A percentile compares a stretch with the other conserved stretches of the same genome.
These are phyloP conservation scores for Trachelus iudaicus DNA, from an alignment of 2,888 invertebrate species.

Conservation along the genomic window DNA sequence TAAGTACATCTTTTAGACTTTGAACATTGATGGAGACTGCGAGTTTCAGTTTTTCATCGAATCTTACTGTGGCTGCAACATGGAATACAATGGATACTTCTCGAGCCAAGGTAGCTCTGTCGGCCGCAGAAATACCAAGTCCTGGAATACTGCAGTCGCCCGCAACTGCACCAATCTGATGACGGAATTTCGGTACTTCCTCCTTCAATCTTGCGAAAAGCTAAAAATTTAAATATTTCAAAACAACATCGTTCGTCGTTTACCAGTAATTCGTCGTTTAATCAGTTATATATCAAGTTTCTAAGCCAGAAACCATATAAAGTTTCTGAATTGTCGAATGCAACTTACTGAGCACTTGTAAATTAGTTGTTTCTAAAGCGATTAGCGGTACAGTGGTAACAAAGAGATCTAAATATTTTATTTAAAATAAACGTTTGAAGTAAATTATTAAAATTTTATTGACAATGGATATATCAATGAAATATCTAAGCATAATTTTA, in stretches of 20 bases:
- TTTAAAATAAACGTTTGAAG: background rate
- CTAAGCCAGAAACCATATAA: background rate
- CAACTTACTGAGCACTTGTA: background rate
- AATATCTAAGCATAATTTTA: background rate
- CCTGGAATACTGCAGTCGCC: conserved; percentile 74
- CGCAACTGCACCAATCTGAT: conserved; percentile 68
- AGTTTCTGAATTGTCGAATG: background rate
- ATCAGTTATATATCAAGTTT: background rate
- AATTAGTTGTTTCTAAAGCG: background rate
- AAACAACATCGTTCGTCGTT: background rate
- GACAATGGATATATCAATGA: background rate
- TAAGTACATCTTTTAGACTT: conserved; percentile 74
- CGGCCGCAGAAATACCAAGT: conserved; percentile 71
- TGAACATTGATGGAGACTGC: conserved; percentile 81
- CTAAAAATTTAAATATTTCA: conserved; percentile 52
- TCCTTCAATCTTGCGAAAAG: conserved; percentile 70
- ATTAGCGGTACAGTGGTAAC: background rate
- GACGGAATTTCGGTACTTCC: conserved; percentile 73
- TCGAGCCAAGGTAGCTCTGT: conserved; percentile 67
- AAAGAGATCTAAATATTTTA: background rate
- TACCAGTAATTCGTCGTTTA: no score
- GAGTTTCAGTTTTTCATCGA: conserved; percentile 80
- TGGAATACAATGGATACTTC: conserved; percentile 70
- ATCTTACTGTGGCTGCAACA: conserved; percentile 72
- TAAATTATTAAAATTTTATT: background rate